Evolutionary conservation across 2,888 invertebrate species (phyloP), one percentile per base, ranked within the genome.

Genomic region (Drosophila rellima): DNA sequence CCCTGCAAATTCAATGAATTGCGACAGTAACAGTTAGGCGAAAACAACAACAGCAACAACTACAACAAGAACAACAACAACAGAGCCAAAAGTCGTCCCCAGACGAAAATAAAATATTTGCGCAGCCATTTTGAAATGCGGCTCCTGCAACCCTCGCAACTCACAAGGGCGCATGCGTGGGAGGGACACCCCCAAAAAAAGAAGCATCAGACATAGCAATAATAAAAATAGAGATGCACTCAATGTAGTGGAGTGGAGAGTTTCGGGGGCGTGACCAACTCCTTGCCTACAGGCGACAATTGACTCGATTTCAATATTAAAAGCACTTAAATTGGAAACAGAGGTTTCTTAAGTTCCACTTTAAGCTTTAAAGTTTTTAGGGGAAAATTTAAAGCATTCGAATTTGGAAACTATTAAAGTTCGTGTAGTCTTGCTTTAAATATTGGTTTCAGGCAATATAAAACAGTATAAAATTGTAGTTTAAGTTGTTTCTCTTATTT

Each of bases 61-160:
- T 57, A 18, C 61, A 63, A 35, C 57, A 63, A 20, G n/a, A 26
- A 7, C 54, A 18, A 39, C 29, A 42, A 44, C 3, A 47, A 8
- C 18, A 47, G 45, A 45, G 60, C 35, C 44, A 63, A 65, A 26
- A 26, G 23, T 26, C 23, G 42, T 40, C 51, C 61, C 74, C 81
- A 80, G 80, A 74, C 86, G 74, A 71, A 74, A 70, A 56, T 63
- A 81, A 91, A 91, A 90, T 92, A 86, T 92, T 92, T 91, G 81
- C 70, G 88, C 91, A 92, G 92, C 91, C 91, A 91, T 91, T 91
- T 91, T 91, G 92, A 84, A 90, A 68, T 80, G 56, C 54, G 50
- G 45, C 52, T 59, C 77, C 85, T 76, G 75, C 63, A 59, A 70
- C 70, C 65, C 69, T 66, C 59, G 66, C 47, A 29, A 44, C 18